Evolutionary conservation across 64 coral and sea anemone species (phyloP), one percentile per base, ranked within the genome.

Genomic region (Exaiptasia diaphana): DNA sequence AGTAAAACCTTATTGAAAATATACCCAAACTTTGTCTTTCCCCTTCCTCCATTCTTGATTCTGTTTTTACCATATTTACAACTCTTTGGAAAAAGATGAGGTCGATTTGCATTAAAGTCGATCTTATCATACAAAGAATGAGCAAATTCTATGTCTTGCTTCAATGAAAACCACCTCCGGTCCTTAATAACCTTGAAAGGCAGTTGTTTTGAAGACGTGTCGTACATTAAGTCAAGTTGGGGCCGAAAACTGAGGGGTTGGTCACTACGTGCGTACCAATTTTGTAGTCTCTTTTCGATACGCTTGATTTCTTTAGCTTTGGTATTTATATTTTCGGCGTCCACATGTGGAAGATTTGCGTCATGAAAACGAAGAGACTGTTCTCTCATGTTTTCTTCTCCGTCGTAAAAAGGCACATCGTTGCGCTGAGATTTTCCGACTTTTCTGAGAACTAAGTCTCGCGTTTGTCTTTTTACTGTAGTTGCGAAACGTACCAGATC

Each of bases 371-470:
- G 29, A 15, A 69, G 53, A 0, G 79, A 39, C 64, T 33, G 41
- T 46, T 82, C 60, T 63, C 81, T 71, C 21, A 39, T 31, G 37
- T 57, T 27, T 32, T 38, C 34, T 3, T 46, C 37, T n/a, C n/a
- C n/a, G 10, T 83, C 81, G 22, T 83, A 73, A 37, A 59, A 60
- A 4, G 63, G 61, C 9, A 9, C 2, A 21, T 46, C 38, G n/a
- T n/a, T n/a, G 11, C 36, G 39, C 5, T 0, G 17, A 40, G 11
- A 13, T 23, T 8, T 17, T 14, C 15, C 23, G 37, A 85, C 64
- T 23, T 39, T 20, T 58, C 45, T 41, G 10, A 85, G 50, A 31
- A 85, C 54, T 40, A 73, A 58, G 53, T 85, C 82, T 13, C 69
- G 68, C 23, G 69, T 73, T 26, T 85, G 82, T 37, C 61, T 85